Percentiles rank a stretch among this genome's conserved stretches.
phyloP scores from a whole-genome alignment of 1,140 invertebrate genomes.

The Zaprionus kolodkinae region DNA sequence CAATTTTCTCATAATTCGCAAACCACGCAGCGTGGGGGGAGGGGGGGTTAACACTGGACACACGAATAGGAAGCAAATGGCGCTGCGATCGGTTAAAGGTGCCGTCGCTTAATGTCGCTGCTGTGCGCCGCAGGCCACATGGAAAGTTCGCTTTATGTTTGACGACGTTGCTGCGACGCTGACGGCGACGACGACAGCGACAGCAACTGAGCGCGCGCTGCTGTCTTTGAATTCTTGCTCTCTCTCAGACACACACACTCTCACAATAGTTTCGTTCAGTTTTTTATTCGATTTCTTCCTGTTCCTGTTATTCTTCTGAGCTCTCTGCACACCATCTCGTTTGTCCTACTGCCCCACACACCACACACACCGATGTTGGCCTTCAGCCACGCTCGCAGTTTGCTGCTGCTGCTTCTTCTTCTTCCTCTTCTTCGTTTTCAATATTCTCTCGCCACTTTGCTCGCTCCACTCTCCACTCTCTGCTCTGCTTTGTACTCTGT shows the following conservation, averaged over 20 bases:
- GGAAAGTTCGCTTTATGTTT: slow-evolving; percentile 70
- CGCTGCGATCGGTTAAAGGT: slow-evolving; percentile 77
- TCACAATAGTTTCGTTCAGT: slow-evolving; percentile 68
- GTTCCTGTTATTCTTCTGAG: slow-evolving; percentile 63
- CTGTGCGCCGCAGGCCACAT: slow-evolving; percentile 62
- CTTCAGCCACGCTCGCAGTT: slow-evolving; percentile 44
- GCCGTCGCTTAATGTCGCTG: slow-evolving; percentile 76
- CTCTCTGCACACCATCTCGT: slow-evolving; percentile 24
- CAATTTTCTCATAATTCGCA: background rate
- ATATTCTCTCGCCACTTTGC: slow-evolving; percentile 6
- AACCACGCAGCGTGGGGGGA: background rate
- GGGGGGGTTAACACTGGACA: background rate
- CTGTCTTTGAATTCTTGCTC: slow-evolving; percentile 57
- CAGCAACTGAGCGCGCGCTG: slow-evolving; percentile 43
- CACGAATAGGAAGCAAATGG: slow-evolving; percentile 16
- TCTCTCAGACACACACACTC: slow-evolving; percentile 29
- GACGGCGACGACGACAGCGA: slow-evolving; percentile 17
- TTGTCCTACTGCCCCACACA: slow-evolving; percentile 80
- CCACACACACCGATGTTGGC: slow-evolving; percentile 53
- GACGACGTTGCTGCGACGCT: slow-evolving; percentile 32
- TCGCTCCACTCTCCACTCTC: slow-evolving; percentile 9
- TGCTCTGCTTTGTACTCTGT: slow-evolving; percentile 21
- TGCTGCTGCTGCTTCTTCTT: background rate
- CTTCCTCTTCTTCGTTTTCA: background rate
- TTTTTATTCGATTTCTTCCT: slow-evolving; percentile 75